A percentile compares a stretch with the other conserved stretches of the same genome.
phyloP scores from a whole-genome alignment of 2,797 vertebrate genomes.

The Eulemur mongoz region DNA sequence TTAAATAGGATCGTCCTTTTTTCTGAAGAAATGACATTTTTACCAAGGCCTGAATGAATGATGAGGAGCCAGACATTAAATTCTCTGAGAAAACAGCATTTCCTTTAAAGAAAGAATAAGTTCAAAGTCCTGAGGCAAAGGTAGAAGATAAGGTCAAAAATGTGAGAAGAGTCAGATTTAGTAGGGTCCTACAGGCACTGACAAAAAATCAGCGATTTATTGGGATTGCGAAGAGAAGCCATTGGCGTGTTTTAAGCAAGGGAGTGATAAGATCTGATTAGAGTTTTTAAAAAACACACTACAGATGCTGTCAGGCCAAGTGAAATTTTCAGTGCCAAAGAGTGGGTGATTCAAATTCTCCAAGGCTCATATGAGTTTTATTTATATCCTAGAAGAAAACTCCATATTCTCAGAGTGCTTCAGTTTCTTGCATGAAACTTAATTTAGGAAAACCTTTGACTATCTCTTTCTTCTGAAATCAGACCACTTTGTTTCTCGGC shows the following conservation, averaged over 20 bases:
- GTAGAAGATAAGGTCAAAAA: background rate
- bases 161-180: background rate
- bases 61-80: background rate
- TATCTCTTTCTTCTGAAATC: slow-evolving; percentile 19
- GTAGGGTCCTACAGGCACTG: background rate
- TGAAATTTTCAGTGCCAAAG: slow-evolving; percentile 70
- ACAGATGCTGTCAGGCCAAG: slow-evolving; percentile 63
- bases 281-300: slow-evolving; percentile 24
- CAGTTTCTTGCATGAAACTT: slow-evolving; percentile 32
- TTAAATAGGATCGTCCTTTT: background rate
- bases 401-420: slow-evolving; percentile 47
- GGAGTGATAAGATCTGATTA: slow-evolving; percentile 45
- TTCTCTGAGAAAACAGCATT: background rate
- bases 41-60: background rate
- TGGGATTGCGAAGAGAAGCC: background rate
- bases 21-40: background rate
- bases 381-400: slow-evolving; percentile 65
- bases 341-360: slow-evolving; percentile 68
- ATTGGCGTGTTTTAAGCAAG: background rate
- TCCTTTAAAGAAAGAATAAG: background rate
- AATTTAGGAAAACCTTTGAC: slow-evolving; percentile 25
- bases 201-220: background rate
- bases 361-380: slow-evolving; percentile 58
- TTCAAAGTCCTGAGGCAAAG: background rate
- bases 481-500: background rate